Evolutionary conservation across 2,888 invertebrate species (phyloP), one percentile per base, ranked within the genome.

Genomic region (Zaprionus obscuricornis): DNA sequence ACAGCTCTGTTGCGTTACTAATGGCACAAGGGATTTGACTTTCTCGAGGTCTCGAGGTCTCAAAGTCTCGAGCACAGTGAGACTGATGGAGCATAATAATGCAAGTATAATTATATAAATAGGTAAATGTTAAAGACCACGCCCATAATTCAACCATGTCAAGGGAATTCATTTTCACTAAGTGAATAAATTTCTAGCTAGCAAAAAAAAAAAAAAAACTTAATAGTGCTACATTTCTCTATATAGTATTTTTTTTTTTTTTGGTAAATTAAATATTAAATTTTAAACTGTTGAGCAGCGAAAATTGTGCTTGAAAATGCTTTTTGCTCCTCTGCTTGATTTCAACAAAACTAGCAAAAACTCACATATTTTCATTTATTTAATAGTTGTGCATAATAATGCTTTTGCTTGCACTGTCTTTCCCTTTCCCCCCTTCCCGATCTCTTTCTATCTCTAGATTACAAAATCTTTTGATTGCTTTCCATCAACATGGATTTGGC

Each of bases 21-120:
- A 78, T 78, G 78, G 60, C 77, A 43, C 78, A 52, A 47, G 82
- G 77, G 75, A 74, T 58, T 71, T 65, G 47, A 45, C 24, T 37
- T 27, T 17, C 18, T 43, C 36, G 39, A n/a, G 29, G 37, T 31
- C 43, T 40, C 27, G 36, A 10, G 33, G 14, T 2, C 16, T 14
- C 5, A 42, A 18, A 29, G 13, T 26, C 7, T 27, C 33, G 42
- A 34, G 37, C 57, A 14, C n/a, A 18, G 20, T 66, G 70, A 58
- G 50, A 29, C 67, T 55, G 55, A 74, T 52, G 59, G 66, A 56
- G 56, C 63, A 71, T 63, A 58, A 56, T 62, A 77, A 81, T 58
- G 71, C 55, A 33, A 58, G 59, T 37, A 57, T 66, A 70, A 63
- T 70, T 66, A 70, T 50, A 58, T 66, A 63, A 69, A 66, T 57